These are phyloP conservation scores for Chionoecetes opilio DNA, from an alignment of 1,140 invertebrate species.

Conservation along the genomic window DNA sequence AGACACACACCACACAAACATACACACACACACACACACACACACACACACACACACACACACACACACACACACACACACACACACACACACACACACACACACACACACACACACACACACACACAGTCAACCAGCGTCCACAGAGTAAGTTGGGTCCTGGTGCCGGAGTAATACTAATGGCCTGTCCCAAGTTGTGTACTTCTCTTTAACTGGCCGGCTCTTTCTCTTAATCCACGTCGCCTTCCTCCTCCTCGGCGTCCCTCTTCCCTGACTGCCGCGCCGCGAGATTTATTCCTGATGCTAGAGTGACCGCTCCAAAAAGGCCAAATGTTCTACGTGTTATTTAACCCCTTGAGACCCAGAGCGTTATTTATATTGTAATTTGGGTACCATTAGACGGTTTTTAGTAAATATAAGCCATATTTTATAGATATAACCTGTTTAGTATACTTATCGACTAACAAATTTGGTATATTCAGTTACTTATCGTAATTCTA, in stretches of 20 bases:
- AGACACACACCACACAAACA: not conserved
- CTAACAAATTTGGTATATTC: no score
- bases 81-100: conserved; percentile 25
- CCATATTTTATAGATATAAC: no score
- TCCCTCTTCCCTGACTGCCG: not conserved
- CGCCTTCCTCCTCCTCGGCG: not conserved
- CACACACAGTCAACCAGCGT: not conserved
- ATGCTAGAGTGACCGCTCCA: not conserved
- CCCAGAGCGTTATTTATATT: no score
- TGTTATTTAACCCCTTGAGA: no score
- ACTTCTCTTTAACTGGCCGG: not conserved
- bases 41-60: conserved; percentile 10
- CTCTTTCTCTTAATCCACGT: conserved; percentile 55
- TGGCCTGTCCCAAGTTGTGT: conserved; percentile 51
- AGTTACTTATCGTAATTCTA: no score
- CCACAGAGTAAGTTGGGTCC: not conserved
- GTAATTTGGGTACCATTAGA: no score
- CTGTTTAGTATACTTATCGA: no score
- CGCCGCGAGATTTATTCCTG: not conserved
- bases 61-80: conserved; percentile 27
- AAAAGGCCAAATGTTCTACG: not conserved
- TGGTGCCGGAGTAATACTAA: conserved; percentile 43
- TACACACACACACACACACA: conserved; percentile 27
- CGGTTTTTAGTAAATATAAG: no score
- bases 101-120: not conserved